Conservation (phyloP, 2,797 vertebrate genomes). For the Morelia viridis region DNA sequence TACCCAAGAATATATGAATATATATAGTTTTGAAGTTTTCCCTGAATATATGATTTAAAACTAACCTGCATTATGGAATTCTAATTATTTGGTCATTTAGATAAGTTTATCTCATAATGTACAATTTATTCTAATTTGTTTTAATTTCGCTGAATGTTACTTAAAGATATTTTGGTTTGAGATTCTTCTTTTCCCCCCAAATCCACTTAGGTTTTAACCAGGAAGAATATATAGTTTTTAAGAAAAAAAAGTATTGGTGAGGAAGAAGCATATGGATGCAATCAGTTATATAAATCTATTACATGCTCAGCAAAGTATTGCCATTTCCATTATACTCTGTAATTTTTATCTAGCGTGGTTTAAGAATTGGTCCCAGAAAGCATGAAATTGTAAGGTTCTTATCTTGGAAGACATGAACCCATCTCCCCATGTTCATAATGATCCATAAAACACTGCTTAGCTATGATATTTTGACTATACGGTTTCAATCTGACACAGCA, state of each 20-base stretch:
- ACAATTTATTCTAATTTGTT: neutral
- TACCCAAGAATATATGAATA: neutral
- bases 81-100: neutral
- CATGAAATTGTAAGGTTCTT: slow-evolving; percentile 22
- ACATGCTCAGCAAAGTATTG: slow-evolving; percentile 22
- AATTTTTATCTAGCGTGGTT: slow-evolving; percentile 17
- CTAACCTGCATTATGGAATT: neutral
- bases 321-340: slow-evolving; percentile 9
- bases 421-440: neutral
- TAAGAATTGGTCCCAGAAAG: neutral
- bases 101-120: slow-evolving; percentile 1
- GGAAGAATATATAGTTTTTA: slow-evolving; percentile 13
- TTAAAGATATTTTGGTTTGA: neutral
- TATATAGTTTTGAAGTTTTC: neutral
- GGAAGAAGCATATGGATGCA: neutral
- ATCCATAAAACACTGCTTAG: neutral
- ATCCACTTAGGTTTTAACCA: neutral
- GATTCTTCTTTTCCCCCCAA: neutral
- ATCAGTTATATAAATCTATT: slow-evolving; percentile 18
- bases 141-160: neutral
- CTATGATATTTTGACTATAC: neutral
- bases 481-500: neutral
- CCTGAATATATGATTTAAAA: neutral
- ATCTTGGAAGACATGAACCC: slow-evolving; percentile 8
- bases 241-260: neutral